Conservation (phyloP, 2,888 invertebrate species). For the Chloromyia formosa region DNA sequence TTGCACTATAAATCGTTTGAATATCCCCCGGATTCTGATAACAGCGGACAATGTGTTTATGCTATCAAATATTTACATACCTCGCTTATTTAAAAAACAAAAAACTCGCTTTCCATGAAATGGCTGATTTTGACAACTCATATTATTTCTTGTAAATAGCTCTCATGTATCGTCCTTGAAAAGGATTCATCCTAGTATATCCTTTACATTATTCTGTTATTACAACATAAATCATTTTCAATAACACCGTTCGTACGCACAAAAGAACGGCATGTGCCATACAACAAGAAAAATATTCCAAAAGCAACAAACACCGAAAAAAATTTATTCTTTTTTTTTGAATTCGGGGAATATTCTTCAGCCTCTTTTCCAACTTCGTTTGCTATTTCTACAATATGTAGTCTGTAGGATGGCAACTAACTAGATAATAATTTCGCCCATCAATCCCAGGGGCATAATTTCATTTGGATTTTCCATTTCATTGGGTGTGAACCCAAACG, state of each 20-base stretch:
- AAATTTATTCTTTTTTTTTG: not conserved
- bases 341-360: not conserved
- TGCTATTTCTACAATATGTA: too few relatives aligned
- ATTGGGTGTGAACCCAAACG: slow-evolving; percentile 26
- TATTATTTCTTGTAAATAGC: too few relatives aligned
- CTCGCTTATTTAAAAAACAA: too few relatives aligned
- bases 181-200: not conserved
- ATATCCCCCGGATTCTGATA: too few relatives aligned
- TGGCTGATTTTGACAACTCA: too few relatives aligned
- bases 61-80: too few relatives aligned
- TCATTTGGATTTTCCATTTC: slow-evolving; percentile 28
- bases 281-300: not conserved
- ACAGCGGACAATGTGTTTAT: too few relatives aligned
- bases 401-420: not conserved
- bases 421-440: slow-evolving; percentile 16
- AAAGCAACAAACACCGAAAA: not conserved
- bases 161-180: not conserved
- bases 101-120: too few relatives aligned
- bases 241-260: not conserved
- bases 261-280: not conserved
- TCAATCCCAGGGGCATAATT: not conserved
- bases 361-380: not conserved
- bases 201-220: not conserved
- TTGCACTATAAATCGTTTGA: too few relatives aligned
- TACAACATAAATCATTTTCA: not conserved